Conservation (phyloP, 2,797 vertebrate species). For the Lemur catta region DNA sequence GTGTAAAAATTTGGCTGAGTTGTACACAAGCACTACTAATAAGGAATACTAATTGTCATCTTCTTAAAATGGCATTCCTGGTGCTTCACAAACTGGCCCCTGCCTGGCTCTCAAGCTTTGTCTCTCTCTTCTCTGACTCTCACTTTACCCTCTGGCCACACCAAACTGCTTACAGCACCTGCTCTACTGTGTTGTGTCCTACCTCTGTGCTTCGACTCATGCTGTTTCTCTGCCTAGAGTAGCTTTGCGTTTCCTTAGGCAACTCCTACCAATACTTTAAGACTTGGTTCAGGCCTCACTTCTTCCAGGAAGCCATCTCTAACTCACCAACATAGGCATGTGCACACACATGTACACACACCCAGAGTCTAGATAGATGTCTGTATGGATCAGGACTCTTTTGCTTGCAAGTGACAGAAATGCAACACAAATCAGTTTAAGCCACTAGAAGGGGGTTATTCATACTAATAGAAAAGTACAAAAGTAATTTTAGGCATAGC, state of each 20-base stretch:
- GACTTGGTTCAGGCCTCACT: background rate
- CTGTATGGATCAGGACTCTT: slow-evolving; percentile 1
- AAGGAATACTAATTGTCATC: background rate
- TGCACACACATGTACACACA: background rate
- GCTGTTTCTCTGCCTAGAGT: background rate
- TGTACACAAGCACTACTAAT: background rate
- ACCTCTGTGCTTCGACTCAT: background rate
- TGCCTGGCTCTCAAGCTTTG: background rate
- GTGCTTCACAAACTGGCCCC: background rate
- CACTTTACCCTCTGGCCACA: background rate
- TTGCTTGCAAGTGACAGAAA: slow-evolving; percentile 21
- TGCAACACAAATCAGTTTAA: slow-evolving; percentile 13
- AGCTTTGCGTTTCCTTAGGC: slow-evolving; percentile 41
- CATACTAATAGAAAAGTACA: slow-evolving; percentile 10
- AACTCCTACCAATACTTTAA: slow-evolving; percentile 1
- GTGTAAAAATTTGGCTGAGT: background rate
- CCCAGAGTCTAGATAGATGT: background rate
- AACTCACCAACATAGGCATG: background rate
- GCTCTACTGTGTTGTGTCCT: background rate
- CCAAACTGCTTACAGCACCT: background rate
- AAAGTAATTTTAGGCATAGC: background rate
- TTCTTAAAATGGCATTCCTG: background rate
- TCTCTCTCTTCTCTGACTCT: background rate
- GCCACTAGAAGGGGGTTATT: background rate
- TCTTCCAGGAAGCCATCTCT: slow-evolving; percentile 33